Conservation (phyloP, 2,888 invertebrate genomes). For the Oxyscelio sp. region DNA sequence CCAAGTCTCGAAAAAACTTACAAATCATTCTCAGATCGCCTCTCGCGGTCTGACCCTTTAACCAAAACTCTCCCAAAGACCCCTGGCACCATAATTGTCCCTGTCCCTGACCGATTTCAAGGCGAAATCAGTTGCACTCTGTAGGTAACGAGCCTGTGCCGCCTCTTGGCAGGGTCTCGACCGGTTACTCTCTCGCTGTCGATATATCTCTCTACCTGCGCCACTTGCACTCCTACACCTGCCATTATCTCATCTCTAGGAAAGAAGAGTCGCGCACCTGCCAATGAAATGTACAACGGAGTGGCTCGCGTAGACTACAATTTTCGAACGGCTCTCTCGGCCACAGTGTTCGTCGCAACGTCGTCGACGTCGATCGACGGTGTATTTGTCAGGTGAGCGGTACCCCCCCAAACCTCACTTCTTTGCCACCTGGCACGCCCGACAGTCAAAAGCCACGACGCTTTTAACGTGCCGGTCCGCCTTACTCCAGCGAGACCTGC, state of each 20-base stretch:
- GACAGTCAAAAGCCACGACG: constrained; percentile 62
- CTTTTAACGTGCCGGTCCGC: constrained; percentile 69
- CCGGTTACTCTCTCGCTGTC: constrained; percentile 10
- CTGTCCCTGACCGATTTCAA: not conserved
- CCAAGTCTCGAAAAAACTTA: too few species aligned
- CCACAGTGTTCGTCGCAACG: constrained; percentile 1
- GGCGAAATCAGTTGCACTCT: not conserved
- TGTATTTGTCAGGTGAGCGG: constrained; percentile 59
- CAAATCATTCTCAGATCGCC: too few species aligned
- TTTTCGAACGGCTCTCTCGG: constrained; percentile 27
- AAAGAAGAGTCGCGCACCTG: constrained; percentile 25
- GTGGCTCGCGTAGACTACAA: constrained; percentile 25
- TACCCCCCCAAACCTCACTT: constrained; percentile 14
- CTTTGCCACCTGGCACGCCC: constrained; percentile 68
- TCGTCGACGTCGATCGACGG: constrained; percentile 38
- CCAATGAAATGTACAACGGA: constrained; percentile 8
- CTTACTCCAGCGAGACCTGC: constrained; percentile 14
- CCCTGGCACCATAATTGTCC: too few species aligned
- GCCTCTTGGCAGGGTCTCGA: too few species aligned
- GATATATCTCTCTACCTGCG: not conserved
- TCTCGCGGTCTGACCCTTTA: too few species aligned
- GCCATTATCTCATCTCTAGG: constrained; percentile 14
- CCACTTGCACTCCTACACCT: constrained; percentile 7
- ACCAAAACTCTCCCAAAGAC: too few species aligned
- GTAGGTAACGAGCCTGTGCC: not conserved